Base-by-base conservation (phyloP, 2,113 vertebrate genomes). In the Nothobranchius furzeri region DNA sequence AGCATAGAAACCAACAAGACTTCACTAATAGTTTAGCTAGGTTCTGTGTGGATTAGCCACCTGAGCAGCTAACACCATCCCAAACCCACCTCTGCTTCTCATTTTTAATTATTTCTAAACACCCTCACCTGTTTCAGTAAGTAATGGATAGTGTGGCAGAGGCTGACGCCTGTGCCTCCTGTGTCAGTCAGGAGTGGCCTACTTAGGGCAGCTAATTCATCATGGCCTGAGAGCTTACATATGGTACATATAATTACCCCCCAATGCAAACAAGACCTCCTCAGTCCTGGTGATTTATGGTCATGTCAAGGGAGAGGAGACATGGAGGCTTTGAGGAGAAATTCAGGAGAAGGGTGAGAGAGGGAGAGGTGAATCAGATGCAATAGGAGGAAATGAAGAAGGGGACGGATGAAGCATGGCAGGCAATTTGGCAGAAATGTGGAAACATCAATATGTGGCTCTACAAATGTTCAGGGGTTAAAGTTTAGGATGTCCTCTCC, bases 151-250 rank as follows among this genome's bases (percentile, higher is more conserved):
- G 60, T 49, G 56, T 60, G 13, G 55, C 12, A 49, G 71, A 59
- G 64, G 75, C 70, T 67, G 75, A 63, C 60, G 76, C 66, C n/a
- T 13, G 60, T 87, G 83, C 88, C 89, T 89, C 77, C 64, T 64
- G 76, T 85, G 87, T 90, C 92, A 91, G 77, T 91, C 81, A 88
- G 82, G 78, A 83, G 73, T 85, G 83, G 82, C 89, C 90, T 91
- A 92, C 90, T 88, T 87, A 85, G 78, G 85, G 87, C 80, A 80
- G 75, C 87, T 89, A 91, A 93, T 93, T 91, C 84, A 92, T 92
- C 91, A 91, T 49, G 75, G 78, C 73, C 83, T 84, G 85, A 90
- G 79, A 76, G 88, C 86, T 85, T 89, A 86, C 88, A 88, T 88
- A 90, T 57, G 76, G 79, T 81, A 81, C 56, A 81, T 78, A 84